Conservation (phyloP, 2,797 vertebrate species). For the Cephalopachus bancanus region DNA sequence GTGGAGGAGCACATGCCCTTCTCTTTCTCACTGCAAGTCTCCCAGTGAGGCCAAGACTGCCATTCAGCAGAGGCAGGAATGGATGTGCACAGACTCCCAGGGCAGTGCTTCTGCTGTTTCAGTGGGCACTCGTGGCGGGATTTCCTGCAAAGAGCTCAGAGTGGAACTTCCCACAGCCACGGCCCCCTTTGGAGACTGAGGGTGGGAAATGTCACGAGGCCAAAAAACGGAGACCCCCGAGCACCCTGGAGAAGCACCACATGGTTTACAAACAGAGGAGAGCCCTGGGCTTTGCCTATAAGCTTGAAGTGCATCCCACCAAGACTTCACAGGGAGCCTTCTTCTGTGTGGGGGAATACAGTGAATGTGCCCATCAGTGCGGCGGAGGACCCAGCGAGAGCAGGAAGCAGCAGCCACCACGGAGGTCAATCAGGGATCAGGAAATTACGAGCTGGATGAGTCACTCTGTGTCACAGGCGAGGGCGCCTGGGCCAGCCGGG, state of each 20-base stretch:
- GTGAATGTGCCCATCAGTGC: accelerated
- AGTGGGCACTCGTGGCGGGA: background rate
- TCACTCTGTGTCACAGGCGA: background rate
- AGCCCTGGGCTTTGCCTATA: accelerated
- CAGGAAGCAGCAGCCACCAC: accelerated
- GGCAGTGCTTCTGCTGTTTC: too few species aligned
- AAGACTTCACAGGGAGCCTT: accelerated
- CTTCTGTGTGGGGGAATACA: accelerated
- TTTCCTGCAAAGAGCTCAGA: background rate
- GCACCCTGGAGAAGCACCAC: accelerated
- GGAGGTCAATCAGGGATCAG: background rate
- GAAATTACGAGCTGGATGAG: background rate
- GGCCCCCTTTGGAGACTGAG: background rate
- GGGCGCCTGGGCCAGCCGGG: accelerated
- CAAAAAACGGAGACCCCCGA: accelerated
- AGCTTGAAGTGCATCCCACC: accelerated
- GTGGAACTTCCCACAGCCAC: background rate
- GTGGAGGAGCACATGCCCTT: accelerated
- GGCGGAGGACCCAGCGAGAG: accelerated
- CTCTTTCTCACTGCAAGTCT: background rate
- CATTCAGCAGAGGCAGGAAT: accelerated
- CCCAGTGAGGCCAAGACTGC: accelerated
- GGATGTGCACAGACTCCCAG: accelerated
- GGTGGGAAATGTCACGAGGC: accelerated
- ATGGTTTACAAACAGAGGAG: accelerated